Evolutionary conservation across 2,797 vertebrate species (phyloP), one percentile per base, ranked within the genome.

Genomic region (Lutjanus argentimaculatus): DNA sequence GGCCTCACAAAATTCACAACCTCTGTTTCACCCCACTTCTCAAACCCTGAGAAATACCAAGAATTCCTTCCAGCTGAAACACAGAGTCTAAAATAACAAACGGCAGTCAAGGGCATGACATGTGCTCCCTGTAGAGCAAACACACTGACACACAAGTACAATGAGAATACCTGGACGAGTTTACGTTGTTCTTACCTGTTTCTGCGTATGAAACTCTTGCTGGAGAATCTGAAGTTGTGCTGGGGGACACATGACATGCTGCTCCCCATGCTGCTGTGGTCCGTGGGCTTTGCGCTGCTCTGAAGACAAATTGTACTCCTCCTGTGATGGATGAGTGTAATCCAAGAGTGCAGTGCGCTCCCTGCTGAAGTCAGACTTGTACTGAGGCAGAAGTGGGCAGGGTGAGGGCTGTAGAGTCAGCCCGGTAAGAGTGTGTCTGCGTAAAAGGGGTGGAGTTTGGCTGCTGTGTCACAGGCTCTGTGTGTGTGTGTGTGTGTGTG

Each of bases 191-290:
- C 91, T 88, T 92, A 97, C 96, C 96, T 97, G 95, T 97, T 97
- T 71, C 96, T 91, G 59, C 96, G 95, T 16, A 97, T 95, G 85
- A 96, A 97, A 66, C 94, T 96, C 90, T 97, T 97, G 91, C 95
- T 94, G 82, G 96, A 97, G 85, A 93, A 96, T 71, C 93, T 95
- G 80, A 96, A 94, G 88, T 95, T 96, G 90, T 96, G 94, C 61
- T 96, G 95, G 84, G 96, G 96, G 75, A 96, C 94, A 86, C 96
- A 97, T 88, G 96, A 97, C 92, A 96, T 93, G 87, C 94, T 95
- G 90, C 92, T 95, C 95, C 96, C 96, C 96, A 97, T 97, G 87
- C 49, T 95, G 91, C 80, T 17, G 8, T 6, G 10, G 22, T 83
- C 19, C 86, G 77, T 67, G 42, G 67, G 80, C 61, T 86, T 51